A percentile compares a stretch with the other conserved stretches of the same genome.
Evolutionary conservation across 2,888 invertebrate genomes (phyloP).

Genomic region (Gymnocheta viridis): DNA sequence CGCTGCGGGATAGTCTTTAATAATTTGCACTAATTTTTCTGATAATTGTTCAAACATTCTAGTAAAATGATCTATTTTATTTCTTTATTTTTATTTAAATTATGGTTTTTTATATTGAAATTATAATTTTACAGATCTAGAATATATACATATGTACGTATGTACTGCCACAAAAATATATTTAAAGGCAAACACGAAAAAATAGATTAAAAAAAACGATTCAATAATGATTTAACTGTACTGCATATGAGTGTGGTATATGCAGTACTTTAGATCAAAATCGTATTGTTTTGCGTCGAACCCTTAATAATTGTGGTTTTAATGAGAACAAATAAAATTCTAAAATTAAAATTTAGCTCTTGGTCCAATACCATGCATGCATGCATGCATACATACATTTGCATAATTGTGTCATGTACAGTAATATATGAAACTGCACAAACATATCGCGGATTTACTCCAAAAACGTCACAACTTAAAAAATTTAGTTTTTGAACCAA

Average conservation of each 20-base stretch:
- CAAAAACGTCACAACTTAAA: too few relatives aligned
- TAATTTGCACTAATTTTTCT: slow-evolving; percentile 75
- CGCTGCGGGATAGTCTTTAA: slow-evolving; percentile 72
- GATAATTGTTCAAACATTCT: slow-evolving; percentile 78
- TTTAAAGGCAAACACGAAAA: not conserved
- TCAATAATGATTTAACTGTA: slow-evolving; percentile 37
- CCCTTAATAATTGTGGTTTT: slow-evolving; percentile 66
- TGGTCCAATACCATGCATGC: slow-evolving; percentile 29
- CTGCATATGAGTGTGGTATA: slow-evolving; percentile 3
- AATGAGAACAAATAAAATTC: slow-evolving; percentile 53
- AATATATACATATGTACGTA: not conserved
- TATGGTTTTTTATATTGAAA: not conserved
- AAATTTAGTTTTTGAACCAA: too few relatives aligned
- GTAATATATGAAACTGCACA: not conserved
- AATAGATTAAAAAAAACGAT: not conserved
- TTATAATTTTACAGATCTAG: not conserved
- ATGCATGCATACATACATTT: not conserved
- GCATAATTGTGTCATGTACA: not conserved
- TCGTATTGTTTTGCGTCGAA: slow-evolving; percentile 40
- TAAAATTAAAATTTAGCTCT: slow-evolving; percentile 67
- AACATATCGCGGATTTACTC: not conserved
- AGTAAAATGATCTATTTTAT: not conserved
- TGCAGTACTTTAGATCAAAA: slow-evolving; percentile 10
- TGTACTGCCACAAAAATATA: not conserved
- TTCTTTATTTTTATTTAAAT: not conserved